These are phyloP conservation scores for Bombus difficillimus DNA, from an alignment of 1,140 invertebrate genomes.

Conservation along the genomic window DNA sequence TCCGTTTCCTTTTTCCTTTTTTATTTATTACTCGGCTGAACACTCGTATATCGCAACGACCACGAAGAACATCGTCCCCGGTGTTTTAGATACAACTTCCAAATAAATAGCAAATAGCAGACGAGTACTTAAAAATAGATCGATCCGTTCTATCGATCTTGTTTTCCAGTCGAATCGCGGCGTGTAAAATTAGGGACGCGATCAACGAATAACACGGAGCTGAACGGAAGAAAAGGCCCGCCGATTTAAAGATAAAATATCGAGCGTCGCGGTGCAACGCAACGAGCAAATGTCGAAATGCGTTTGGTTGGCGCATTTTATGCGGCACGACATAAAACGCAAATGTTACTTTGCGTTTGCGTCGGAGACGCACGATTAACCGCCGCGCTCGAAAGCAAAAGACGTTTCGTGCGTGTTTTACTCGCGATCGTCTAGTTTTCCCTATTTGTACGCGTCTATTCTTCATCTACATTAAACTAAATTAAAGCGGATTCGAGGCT, in stretches of 20 bases:
- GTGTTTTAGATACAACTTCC: not conserved
- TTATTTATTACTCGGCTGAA: not conserved
- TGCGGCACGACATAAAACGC: not conserved
- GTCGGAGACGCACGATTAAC: conserved; percentile 3
- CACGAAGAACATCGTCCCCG: not conserved
- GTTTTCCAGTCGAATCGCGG: not conserved
- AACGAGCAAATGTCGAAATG: not conserved
- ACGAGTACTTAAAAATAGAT: not conserved
- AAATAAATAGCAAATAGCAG: not conserved
- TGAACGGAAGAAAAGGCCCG: too few species aligned
- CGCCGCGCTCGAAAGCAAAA: not conserved
- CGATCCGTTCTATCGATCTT: not conserved
- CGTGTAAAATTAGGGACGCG: not conserved
- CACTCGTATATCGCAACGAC: too few species aligned
- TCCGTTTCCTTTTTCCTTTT: too few species aligned
- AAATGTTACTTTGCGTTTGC: not conserved
- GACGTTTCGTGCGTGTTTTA: not conserved
- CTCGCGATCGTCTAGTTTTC: not conserved
- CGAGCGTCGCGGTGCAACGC: not conserved
- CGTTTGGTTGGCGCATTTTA: not conserved
- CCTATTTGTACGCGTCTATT: not conserved
- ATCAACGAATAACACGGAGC: not conserved
- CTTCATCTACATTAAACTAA: too few species aligned
- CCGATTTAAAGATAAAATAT: not conserved
- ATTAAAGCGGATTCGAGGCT: not conserved